Evolutionary conservation across 2,888 invertebrate species (phyloP).

Genomic region (Corythucha ciliata): DNA sequence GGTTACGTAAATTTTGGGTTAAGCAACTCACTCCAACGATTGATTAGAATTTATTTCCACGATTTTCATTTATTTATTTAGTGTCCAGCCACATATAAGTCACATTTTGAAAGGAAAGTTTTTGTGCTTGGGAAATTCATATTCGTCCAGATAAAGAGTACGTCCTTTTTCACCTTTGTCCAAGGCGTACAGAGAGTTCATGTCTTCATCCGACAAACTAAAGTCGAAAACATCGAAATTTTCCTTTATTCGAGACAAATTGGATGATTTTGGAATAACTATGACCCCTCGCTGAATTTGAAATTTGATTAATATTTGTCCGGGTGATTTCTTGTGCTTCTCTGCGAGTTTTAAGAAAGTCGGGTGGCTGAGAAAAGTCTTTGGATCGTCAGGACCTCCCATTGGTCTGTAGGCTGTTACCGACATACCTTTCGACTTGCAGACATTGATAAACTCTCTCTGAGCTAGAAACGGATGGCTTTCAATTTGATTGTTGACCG

Average conservation of each 20-base stretch:
- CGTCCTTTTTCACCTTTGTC: constrained; percentile 15
- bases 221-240: constrained; percentile 34
- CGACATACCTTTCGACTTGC: constrained; percentile 42
- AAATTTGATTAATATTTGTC: constrained; percentile 56
- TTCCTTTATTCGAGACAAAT: constrained; percentile 28
- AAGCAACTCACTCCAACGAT: too few species aligned
- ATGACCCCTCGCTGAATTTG: constrained; percentile 32
- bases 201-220: constrained; percentile 27
- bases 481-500: constrained; percentile 57
- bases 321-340: constrained; percentile 56
- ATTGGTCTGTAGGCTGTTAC: constrained; percentile 46
- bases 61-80: too few species aligned
- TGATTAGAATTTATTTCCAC: too few species aligned
- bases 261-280: constrained; percentile 34
- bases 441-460: constrained; percentile 42
- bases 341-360: constrained; percentile 53
- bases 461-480: constrained; percentile 44
- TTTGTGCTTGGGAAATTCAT: constrained; percentile 13
- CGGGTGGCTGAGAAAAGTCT: constrained; percentile 43
- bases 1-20: too few species aligned
- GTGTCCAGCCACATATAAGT: constrained; percentile 22
- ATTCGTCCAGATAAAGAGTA: constrained; percentile 17
- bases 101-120: constrained; percentile 20
- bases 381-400: constrained; percentile 43
- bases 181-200: constrained; percentile 25